These are phyloP conservation scores for Epizoanthus illoricatus DNA, from an alignment of 92 coral and sea anemone genomes.

Conservation along the genomic window DNA sequence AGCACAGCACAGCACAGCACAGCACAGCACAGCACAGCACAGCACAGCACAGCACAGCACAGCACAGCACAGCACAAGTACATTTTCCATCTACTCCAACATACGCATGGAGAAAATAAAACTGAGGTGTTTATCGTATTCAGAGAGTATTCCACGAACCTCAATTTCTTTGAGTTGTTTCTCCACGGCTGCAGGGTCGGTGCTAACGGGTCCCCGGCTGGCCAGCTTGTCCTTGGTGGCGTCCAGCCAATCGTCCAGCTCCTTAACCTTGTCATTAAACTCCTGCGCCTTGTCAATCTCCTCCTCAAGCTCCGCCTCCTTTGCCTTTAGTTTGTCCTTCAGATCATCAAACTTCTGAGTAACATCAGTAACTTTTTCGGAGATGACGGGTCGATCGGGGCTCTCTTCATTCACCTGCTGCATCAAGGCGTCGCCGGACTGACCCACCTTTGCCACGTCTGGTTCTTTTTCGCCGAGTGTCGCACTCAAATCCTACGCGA, in stretches of 20 bases:
- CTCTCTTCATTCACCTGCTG: conserved; percentile 83
- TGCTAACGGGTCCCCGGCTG: conserved; percentile 68
- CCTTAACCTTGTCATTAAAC: conserved; percentile 79
- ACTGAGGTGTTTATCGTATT: no score
- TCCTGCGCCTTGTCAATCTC: conserved; percentile 77
- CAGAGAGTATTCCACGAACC: conserved; percentile 41
- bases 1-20: no score
- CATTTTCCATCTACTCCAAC: background rate
- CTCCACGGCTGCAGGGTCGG: conserved; percentile 79
- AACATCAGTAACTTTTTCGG: conserved; percentile 77
- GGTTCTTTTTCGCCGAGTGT: conserved; percentile 69
- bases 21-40: background rate
- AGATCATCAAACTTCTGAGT: conserved; percentile 80
- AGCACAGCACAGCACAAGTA: no score
- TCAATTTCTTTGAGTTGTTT: conserved; percentile 75
- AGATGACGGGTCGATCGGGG: conserved; percentile 74
- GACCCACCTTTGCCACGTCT: conserved; percentile 81
- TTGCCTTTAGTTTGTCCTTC: conserved; percentile 74
- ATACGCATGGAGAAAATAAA: no score
- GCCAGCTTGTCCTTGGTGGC: conserved; percentile 67
- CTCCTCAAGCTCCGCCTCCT: conserved; percentile 74
- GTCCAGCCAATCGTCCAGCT: conserved; percentile 77
- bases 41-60: background rate
- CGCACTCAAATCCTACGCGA: conserved; percentile 63
- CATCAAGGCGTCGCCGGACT: conserved; percentile 75